Percentiles rank a stretch among this genome's conserved stretches.
Conservation (phyloP, 2,113 vertebrate genomes). For the Bubalus kerabau region DNA sequence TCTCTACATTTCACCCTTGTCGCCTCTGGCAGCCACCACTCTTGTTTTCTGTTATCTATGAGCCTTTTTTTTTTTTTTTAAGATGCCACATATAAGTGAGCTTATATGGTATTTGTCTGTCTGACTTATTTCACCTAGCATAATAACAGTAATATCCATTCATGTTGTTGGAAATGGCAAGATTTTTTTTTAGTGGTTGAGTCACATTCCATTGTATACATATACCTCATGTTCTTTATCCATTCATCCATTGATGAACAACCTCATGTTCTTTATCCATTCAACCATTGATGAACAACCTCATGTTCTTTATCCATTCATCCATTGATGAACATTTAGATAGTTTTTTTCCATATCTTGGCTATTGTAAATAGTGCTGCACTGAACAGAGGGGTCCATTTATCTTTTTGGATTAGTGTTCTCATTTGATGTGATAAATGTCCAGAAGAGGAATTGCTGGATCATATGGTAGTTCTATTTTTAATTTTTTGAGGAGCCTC, state of each 20-base stretch:
- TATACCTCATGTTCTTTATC: background rate
- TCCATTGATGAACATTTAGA: background rate
- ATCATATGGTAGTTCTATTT: background rate
- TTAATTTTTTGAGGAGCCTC: background rate
- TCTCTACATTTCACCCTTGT: background rate
- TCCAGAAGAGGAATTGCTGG: background rate
- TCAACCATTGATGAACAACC: background rate
- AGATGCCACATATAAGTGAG: background rate
- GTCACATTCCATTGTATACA: background rate
- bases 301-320: background rate
- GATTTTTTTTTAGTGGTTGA: background rate
- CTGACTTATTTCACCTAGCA: background rate
- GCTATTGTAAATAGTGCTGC: background rate
- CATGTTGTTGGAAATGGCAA: background rate
- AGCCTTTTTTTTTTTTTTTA: background rate
- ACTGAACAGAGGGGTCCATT: background rate
- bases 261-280: background rate
- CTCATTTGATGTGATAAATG: background rate
- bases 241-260: background rate
- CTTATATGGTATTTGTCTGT: background rate
- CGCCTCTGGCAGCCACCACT: background rate
- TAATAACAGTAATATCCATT: background rate
- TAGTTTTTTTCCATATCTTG: background rate
- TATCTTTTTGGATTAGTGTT: background rate
- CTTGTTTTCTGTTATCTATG: background rate